Evolutionary conservation across 2,888 invertebrate genomes (phyloP).

Genomic region (Apomyelois bistriatella): DNA sequence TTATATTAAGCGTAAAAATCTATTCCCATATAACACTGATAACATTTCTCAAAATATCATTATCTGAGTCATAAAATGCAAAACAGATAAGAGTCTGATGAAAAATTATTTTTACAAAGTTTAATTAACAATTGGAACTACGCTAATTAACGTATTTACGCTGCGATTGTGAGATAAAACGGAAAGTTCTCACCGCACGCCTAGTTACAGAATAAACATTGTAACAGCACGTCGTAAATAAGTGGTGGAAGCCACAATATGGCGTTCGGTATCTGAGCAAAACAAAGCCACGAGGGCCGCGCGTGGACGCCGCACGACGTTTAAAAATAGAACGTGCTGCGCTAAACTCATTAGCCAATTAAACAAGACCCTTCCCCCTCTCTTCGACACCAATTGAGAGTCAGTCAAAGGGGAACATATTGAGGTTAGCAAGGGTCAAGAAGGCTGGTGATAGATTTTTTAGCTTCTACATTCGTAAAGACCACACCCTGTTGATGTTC

Average conservation of each 20-base stretch:
- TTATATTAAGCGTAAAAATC: background rate
- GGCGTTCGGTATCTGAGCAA: constrained; percentile 55
- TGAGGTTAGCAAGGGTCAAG: constrained; percentile 31
- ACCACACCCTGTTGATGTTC: constrained; percentile 62
- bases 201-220: constrained; percentile 52
- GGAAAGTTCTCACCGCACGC: constrained; percentile 34
- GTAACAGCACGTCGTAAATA: constrained; percentile 54
- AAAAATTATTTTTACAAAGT: constrained; percentile 11
- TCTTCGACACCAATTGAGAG: constrained; percentile 17
- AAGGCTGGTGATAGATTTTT: constrained; percentile 26
- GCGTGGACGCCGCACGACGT: constrained; percentile 58
- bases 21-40: background rate
- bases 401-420: constrained; percentile 19
- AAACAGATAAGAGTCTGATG: constrained; percentile 7
- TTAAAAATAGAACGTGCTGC: constrained; percentile 62
- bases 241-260: constrained; percentile 43
- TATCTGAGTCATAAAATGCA: constrained; percentile 3
- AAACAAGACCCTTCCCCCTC: constrained; percentile 34
- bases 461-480: constrained; percentile 31
- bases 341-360: constrained; percentile 41
- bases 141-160: constrained; percentile 53
- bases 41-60: constrained; percentile 17
- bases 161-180: constrained; percentile 35
- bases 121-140: constrained; percentile 40
- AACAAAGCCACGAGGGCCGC: constrained; percentile 68